phyloP scores from a whole-genome alignment of 2,113 vertebrate species.

The Todiramphus saurophagus region DNA sequence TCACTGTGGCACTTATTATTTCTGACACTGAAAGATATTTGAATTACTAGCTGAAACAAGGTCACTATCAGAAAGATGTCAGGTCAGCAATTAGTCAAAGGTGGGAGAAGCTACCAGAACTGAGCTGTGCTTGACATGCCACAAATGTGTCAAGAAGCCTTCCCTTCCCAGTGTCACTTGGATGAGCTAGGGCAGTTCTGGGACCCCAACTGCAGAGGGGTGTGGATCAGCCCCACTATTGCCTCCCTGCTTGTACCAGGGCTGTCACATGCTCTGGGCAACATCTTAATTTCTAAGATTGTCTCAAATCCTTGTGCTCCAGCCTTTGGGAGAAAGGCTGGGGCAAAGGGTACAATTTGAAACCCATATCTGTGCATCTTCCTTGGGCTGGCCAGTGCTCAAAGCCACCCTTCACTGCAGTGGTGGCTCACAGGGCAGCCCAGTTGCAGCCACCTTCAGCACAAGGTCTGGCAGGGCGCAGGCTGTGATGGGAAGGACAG shows the following conservation, averaged over 20 bases:
- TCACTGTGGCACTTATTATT: slow-evolving; percentile 73
- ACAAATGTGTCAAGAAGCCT: not conserved
- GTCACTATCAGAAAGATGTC: slow-evolving; percentile 75
- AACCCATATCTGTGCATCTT: accelerated
- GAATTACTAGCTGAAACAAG: slow-evolving; percentile 76
- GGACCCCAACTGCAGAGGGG: accelerated
- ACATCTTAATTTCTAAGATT: not conserved
- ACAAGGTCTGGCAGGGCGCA: not conserved
- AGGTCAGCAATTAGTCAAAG: slow-evolving; percentile 78
- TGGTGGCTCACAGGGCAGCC: not conserved
- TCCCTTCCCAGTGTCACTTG: not conserved
- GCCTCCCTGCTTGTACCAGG: not conserved
- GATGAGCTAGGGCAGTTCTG: not conserved
- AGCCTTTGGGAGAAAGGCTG: not conserved
- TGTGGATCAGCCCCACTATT: not conserved
- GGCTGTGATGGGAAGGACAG: not conserved
- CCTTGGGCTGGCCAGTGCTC: not conserved
- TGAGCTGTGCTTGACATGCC: slow-evolving; percentile 34
- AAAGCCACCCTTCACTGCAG: accelerated
- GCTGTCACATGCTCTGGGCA: not conserved
- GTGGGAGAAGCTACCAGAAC: slow-evolving; percentile 54
- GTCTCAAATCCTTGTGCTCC: not conserved
- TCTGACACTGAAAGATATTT: slow-evolving; percentile 77
- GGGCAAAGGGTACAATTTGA: not conserved
- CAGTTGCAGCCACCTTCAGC: not conserved